A percentile compares a stretch with the other conserved stretches of the same genome.
phyloP scores from a whole-genome alignment of 2,113 vertebrate species.

The Pan troglodytes region DNA sequence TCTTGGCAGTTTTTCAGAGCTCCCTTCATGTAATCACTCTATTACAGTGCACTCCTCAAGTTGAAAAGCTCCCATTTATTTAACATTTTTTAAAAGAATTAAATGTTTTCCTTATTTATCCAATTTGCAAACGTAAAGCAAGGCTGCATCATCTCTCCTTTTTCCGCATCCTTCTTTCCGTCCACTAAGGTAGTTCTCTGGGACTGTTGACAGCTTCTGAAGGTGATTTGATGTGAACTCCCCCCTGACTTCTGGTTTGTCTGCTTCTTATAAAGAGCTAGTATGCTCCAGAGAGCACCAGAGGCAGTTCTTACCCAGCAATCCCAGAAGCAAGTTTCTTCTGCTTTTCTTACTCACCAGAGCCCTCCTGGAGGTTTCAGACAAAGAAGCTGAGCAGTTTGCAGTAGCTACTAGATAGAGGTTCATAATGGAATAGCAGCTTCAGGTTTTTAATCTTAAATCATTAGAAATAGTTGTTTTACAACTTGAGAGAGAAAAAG shows the following conservation, averaged over 20 bases:
- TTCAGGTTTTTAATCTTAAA: background rate
- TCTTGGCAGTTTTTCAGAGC: background rate
- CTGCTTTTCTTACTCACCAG: background rate
- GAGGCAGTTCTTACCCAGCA: background rate
- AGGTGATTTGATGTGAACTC: background rate
- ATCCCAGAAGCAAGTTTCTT: background rate
- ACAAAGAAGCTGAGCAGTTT: background rate
- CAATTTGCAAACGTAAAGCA: background rate
- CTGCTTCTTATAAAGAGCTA: background rate
- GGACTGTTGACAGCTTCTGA: background rate
- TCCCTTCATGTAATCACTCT: background rate
- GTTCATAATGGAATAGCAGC: background rate
- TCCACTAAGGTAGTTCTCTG: background rate
- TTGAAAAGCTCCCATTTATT: background rate
- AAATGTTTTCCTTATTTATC: background rate
- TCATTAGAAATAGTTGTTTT: slow-evolving; percentile 41
- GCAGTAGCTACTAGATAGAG: background rate
- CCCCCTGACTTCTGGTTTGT: background rate
- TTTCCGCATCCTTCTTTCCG: background rate
- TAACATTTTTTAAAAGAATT: background rate
- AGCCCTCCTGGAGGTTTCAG: background rate
- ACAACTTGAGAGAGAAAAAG: background rate
- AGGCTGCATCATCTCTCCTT: background rate
- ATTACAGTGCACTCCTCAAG: background rate
- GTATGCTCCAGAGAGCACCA: background rate